Conservation (phyloP, 2,888 invertebrate species). For the Alentia gelatinosa region DNA sequence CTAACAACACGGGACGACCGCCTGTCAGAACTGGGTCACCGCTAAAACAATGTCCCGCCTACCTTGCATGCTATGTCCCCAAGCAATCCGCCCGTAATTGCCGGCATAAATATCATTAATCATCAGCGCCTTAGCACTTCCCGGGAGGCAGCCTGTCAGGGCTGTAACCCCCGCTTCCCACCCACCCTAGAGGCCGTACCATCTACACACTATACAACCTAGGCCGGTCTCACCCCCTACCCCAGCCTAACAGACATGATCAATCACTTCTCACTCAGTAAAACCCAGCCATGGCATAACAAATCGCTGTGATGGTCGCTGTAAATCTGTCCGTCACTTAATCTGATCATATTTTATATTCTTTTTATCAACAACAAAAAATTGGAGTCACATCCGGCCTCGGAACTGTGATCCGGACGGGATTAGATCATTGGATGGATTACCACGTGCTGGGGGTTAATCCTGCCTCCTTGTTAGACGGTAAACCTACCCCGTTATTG, state of each 20-base stretch:
- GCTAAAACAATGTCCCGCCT: conserved; percentile 49
- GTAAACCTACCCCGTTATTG: background rate
- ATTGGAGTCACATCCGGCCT: background rate
- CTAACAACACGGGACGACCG: background rate
- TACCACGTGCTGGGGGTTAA: background rate
- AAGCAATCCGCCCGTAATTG: conserved; percentile 31
- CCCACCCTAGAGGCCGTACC: no score
- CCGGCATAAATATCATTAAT: conserved; percentile 52
- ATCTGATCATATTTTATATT: background rate
- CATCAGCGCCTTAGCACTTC: conserved; percentile 43
- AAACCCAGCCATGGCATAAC: background rate
- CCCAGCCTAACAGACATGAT: background rate
- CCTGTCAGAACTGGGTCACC: conserved; percentile 9
- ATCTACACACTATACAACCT: background rate
- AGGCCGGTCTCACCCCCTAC: background rate
- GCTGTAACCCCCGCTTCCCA: background rate
- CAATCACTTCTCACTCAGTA: background rate
- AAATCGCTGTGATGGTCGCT: no score
- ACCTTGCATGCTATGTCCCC: conserved; percentile 45
- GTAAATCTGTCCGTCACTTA: background rate
- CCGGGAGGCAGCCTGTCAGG: background rate
- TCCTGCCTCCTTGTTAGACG: background rate
- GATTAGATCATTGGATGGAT: background rate
- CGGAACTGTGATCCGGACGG: background rate
- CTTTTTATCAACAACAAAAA: background rate